These are phyloP conservation scores for Pyrgus malvae DNA, from an alignment of 2,888 invertebrate genomes.

Conservation along the genomic window DNA sequence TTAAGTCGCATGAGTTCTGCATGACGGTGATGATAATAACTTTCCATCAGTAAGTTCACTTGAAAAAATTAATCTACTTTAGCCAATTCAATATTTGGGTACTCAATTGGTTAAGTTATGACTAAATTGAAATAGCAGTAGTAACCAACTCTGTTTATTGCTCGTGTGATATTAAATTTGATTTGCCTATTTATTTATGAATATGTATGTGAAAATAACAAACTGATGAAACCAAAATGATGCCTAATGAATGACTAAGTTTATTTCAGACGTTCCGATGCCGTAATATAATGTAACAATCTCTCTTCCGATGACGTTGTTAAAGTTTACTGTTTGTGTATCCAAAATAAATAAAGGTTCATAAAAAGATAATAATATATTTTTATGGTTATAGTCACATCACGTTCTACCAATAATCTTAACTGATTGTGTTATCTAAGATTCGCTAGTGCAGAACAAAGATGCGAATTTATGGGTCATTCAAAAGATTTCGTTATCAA, in stretches of 20 bases:
- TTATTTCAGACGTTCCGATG: background rate
- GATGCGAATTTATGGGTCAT: conserved; percentile 5
- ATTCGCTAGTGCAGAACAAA: background rate
- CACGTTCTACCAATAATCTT: background rate
- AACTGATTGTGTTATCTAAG: conserved; percentile 4
- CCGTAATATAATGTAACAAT: background rate
- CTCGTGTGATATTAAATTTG: background rate
- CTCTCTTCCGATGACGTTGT: background rate
- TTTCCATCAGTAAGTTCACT: too few species aligned
- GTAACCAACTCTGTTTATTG: too few species aligned
- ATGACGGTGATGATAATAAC: too few species aligned
- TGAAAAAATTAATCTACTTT: too few species aligned
- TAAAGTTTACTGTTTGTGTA: background rate
- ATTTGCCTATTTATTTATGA: conserved; percentile 23
- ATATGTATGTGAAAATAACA: background rate
- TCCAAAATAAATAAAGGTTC: conserved; percentile 2
- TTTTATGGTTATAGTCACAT: background rate
- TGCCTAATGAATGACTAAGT: too few species aligned
- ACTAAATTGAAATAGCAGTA: background rate
- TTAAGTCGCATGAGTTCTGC: too few species aligned
- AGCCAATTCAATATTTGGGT: too few species aligned
- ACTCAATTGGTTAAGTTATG: too few species aligned
- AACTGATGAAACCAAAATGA: too few species aligned
- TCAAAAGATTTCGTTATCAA: conserved; percentile 8
- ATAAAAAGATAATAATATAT: conserved; percentile 6